These are phyloP conservation scores for Parochlus steinenii DNA, from an alignment of 2,888 invertebrate species.

Conservation along the genomic window DNA sequence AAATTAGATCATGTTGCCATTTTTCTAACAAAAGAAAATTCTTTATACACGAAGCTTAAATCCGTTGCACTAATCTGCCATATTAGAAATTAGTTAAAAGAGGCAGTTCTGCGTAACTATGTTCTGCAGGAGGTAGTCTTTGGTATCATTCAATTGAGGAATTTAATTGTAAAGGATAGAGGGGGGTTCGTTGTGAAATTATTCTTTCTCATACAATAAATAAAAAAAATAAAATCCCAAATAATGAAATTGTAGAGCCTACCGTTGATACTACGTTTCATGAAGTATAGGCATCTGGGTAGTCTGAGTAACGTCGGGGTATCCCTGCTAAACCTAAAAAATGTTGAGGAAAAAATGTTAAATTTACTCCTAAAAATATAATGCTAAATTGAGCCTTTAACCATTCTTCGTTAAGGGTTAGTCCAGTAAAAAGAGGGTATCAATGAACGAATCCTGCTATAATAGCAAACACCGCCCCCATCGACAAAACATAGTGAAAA, in stretches of 20 bases:
- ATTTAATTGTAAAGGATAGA: constrained; percentile 33
- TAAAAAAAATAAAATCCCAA: constrained; percentile 40
- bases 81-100: constrained; percentile 42
- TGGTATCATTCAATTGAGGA: constrained; percentile 46
- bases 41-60: constrained; percentile 51
- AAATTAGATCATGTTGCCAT: constrained; percentile 28
- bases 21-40: constrained; percentile 16
- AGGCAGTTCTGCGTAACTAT: constrained; percentile 41
- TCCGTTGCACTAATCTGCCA: constrained; percentile 44
- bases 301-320: constrained; percentile 61
- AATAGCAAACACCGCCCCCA: constrained; percentile 66
- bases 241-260: constrained; percentile 45
- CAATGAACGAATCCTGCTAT: constrained; percentile 56
- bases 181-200: constrained; percentile 33
- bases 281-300: constrained; percentile 43
- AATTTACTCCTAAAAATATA: constrained; percentile 61
- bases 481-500: constrained; percentile 66
- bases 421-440: constrained; percentile 49
- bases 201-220: constrained; percentile 45
- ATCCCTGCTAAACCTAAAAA: constrained; percentile 53
- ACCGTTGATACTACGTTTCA: constrained; percentile 54
- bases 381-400: constrained; percentile 51
- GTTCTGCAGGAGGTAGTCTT: constrained; percentile 38
- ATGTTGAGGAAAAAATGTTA: constrained; percentile 69
- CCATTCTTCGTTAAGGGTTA: constrained; percentile 38